Evolutionary conservation across 2,797 vertebrate genomes (phyloP), one percentile per base, ranked within the genome.

Genomic region (Hylomyscus alleni): DNA sequence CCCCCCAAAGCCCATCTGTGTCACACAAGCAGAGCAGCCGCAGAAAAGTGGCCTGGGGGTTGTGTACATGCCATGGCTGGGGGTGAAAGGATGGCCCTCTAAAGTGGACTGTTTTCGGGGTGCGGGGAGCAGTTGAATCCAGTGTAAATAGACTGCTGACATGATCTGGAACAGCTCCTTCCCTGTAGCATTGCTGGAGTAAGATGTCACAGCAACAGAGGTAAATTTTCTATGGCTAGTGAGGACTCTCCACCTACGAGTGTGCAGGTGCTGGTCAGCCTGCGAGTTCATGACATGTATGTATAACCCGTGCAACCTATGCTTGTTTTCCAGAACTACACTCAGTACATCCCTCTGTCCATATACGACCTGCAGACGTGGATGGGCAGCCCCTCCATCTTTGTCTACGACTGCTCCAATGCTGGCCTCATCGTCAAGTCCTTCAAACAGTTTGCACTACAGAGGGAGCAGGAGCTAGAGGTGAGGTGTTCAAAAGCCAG

Each of bases 301-400:
- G 0, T 0, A 20, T 95, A 20, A 98, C 86, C 81, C 22, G 0
- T 19, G 6, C 4, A 0, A 44, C 6, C 44, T 80, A 8, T 80
- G 44, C 29, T 94, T 95, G 75, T 95, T 60, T 94, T 97, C 7
- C 93, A 99, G 99, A 99, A 99, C 98, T 99, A 99, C 96, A 99
- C 99, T 7, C 99, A 99, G 98, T 99, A 99, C 98, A 99, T 99
- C 98, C 99, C 99, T 0, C 99, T 99, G 87, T 99, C 99, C 93
- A 99, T 99, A 81, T 99, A 99, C 0, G 99, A 99, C 99, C 99
- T 99, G 97, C 99, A 99, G 98, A 99, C 99, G 0, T 99, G 99
- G 99, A 99, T 99, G 99, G 99, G 99, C 78, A 99, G 99, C 90
- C 99, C 99, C 4, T 99, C 99, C 80, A 99, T 99, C 72, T 99